Base-by-base conservation (phyloP, 1,140 invertebrate genomes). In the Radopholus similis region DNA sequence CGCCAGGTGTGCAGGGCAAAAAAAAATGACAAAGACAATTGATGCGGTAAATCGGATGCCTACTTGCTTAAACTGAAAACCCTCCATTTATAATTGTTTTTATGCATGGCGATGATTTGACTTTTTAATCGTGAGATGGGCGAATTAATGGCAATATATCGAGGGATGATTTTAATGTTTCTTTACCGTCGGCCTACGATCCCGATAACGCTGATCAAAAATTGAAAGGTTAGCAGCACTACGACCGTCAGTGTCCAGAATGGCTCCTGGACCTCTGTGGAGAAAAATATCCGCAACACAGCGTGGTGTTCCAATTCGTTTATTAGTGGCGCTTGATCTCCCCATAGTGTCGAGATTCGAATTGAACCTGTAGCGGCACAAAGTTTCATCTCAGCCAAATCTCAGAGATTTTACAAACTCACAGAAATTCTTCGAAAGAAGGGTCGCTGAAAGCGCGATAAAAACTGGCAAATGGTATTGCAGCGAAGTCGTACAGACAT, bases 1-100 rank as follows among this genome's bases (percentile, higher is more conserved):
- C 66, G 53, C 66, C 30, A 42, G 74, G 55, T 11, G 64, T 59
- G 9, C 40, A 62, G 15, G 49, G 59, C 18, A 80, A 78, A 56
- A 80, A 80, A 62, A 77, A 82, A 64, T 82, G 66, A 78, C 8
- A 51, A 23, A 11, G 4, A 47, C 18, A n/a, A 15, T 6, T 6
- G 3, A 13, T 47, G 6, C 6, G 15, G n/a, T 47, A 15, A n/a
- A n/a, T n/a, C n/a, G n/a, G n/a, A n/a, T n/a, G n/a, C n/a, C n/a
- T n/a, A n/a, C n/a, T n/a, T n/a, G n/a, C n/a, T n/a, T n/a, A n/a
- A n/a, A n/a, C n/a, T n/a, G n/a, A n/a, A n/a, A n/a, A n/a, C n/a
- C n/a, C n/a, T n/a, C n/a, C n/a, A n/a, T n/a, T n/a, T n/a, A n/a
- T n/a, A n/a, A n/a, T n/a, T n/a, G n/a, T n/a, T n/a, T n/a, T n/a